Base-by-base conservation (phyloP, 2,888 invertebrate genomes). In the Pristionchus mayeri region DNA sequence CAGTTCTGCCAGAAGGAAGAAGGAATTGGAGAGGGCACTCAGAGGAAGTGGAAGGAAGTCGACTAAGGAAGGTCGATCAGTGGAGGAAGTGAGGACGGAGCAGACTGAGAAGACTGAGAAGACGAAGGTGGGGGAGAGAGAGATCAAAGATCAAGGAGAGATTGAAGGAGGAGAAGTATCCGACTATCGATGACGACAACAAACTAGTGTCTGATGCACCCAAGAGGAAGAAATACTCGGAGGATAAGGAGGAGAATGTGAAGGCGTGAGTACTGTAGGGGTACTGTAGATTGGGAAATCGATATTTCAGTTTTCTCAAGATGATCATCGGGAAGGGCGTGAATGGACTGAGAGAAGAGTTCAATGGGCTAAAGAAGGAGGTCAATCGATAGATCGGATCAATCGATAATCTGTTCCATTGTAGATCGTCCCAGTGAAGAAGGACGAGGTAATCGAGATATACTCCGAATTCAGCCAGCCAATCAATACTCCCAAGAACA, bases 1-100 rank as follows among this genome's bases (percentile, higher is more conserved):
- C n/a, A 67, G 67, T 67, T 67, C 67, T 34, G 67, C 40, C 21
- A 67, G 67, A 67, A 37, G 67, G 40, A 67, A 67, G n/a, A 67
- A 27, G 40, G 67, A 37, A 37, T 37, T n/a, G 67, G 37, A 67
- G 60, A 60, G 30, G 27, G 18, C 27, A n/a, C n/a, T n/a, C n/a
- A 30, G 3, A 30, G 60, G 60, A 67, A 67, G 16, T 16, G n/a
- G 37, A 40, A 67, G n/a, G 11, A 54, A 67, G 30, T 37, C 34
- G 16, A n/a, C 37, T 37, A 27, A 60, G 0, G 30, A 7, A 16
- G 60, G 30, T 13, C 27, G 60, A 60, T 60, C 60, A 1, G 18
- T 11, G 13, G 60, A 67, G 21, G 40, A 67, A 37, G 16, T 37
- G 67, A 40, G 37, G 67, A 67, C 63, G 0, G 63, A 63, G 30